Base-by-base conservation (phyloP, 2,888 invertebrate species). In the Troglohyphantes excavatus region DNA sequence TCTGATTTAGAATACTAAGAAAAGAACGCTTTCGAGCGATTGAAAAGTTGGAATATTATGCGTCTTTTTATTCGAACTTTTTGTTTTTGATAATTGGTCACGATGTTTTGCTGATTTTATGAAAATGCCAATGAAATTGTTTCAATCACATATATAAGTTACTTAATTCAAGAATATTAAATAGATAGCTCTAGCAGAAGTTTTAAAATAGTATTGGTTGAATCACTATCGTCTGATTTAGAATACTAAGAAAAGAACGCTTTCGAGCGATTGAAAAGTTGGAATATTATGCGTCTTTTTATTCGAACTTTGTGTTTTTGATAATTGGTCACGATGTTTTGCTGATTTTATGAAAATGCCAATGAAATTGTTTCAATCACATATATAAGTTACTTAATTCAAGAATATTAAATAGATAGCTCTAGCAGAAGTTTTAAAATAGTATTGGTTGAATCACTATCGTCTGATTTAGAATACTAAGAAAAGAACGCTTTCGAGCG, bases 1-100 rank as follows among this genome's bases (percentile, higher is more conserved):
- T 39, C 43, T 59, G 61, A 78, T 78, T 78, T 78, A 39, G n/a
- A 78, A 61, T 75, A 68, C 21, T 17, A 39, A 29, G 19, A 70
- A 39, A 2, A 17, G 13, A 43, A 43, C n/a, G 23, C 70, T 23
- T n/a, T 53, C 6, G 70, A 23, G 43, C 39, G 13, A 0, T 70
- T 21, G 43, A 6, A 70, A 21, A 70, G 39, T 68, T 70, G 70
- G 2, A 29, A 2, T n/a, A 9, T 0, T 26, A 29, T 67, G n/a
- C n/a, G 27, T 33, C 5, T 33, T 17, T 27, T 29, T 43, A 23
- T 70, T 70, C 19, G 9, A 29, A 13, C 17, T 27, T 67, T 67
- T 9, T 67, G 27, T 27, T 27, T 13, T 29, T n/a, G n/a, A 67
- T 67, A 67, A 67, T 67, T 67, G 67, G 27, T 29, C 67, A 17